Percentiles rank a stretch among this genome's conserved stretches.
Conservation (phyloP, 2,797 vertebrate species). For the Sebastes hubbsi region DNA sequence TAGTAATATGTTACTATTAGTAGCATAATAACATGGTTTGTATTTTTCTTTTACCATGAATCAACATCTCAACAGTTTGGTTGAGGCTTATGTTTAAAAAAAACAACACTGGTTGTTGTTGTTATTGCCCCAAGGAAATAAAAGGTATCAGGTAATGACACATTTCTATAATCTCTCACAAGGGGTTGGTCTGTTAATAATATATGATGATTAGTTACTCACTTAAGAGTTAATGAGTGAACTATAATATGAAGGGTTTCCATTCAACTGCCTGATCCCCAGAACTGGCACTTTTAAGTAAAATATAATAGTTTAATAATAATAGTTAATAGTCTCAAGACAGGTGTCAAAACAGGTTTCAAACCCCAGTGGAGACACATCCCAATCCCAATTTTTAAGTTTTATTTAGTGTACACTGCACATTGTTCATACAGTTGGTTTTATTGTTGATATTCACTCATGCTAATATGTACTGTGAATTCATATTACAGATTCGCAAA, state of each 20-base stretch:
- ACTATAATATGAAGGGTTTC: background rate
- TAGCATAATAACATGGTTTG: too few relatives aligned
- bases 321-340: background rate
- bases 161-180: background rate
- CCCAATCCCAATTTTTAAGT: background rate
- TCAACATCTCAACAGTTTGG: too few relatives aligned
- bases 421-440: too few relatives aligned
- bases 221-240: background rate
- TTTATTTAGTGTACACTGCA: too few relatives aligned
- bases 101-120: background rate
- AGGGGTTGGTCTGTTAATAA: background rate
- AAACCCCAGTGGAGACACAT: too few relatives aligned
- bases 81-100: background rate
- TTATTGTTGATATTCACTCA: too few relatives aligned
- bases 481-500: too few relatives aligned
- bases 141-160: background rate
- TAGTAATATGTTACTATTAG: too few relatives aligned
- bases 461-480: too few relatives aligned
- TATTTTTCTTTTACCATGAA: too few relatives aligned
- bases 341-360: background rate
- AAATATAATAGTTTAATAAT: too few relatives aligned
- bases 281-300: background rate
- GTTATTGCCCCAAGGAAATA: background rate
- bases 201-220: background rate
- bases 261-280: background rate